phyloP scores from a whole-genome alignment of 2,888 invertebrate genomes.

The Drosophila kuntzei region DNA sequence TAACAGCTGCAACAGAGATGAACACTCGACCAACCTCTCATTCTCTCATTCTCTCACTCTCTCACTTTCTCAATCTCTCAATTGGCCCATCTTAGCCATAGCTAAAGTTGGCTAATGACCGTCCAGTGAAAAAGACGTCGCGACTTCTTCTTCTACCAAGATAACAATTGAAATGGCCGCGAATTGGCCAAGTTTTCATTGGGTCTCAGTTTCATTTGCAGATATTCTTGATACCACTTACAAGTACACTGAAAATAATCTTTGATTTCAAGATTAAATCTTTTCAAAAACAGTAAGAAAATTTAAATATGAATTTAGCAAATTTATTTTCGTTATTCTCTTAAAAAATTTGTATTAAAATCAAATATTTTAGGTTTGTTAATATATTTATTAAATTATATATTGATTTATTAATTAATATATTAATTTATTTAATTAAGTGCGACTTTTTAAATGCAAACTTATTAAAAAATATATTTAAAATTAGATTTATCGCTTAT shows the following conservation, averaged over 20 bases:
- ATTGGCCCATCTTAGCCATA: constrained; percentile 25
- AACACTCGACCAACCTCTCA: background rate
- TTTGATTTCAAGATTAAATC: no score
- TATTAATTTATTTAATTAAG: no score
- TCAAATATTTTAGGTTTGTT: no score
- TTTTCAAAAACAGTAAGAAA: no score
- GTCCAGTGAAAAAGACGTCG: constrained; percentile 11
- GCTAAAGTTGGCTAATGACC: constrained; percentile 70
- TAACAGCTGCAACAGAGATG: constrained; percentile 7
- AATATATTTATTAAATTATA: no score
- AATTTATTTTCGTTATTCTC: no score
- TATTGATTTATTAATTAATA: no score
- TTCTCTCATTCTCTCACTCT: background rate
- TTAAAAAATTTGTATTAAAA: no score
- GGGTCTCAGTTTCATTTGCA: constrained; percentile 26
- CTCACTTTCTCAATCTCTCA: constrained; percentile 1
- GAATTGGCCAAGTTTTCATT: background rate
- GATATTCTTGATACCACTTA: constrained; percentile 7
- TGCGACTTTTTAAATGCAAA: no score
- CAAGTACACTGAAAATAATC: constrained; percentile 5
- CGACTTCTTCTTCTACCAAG: constrained; percentile 23
- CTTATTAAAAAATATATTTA: no score
- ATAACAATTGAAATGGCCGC: constrained; percentile 62
- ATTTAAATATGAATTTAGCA: no score
- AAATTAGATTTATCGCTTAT: no score